phyloP scores from a whole-genome alignment of 2,797 vertebrate species.

The Carduelis carduelis region DNA sequence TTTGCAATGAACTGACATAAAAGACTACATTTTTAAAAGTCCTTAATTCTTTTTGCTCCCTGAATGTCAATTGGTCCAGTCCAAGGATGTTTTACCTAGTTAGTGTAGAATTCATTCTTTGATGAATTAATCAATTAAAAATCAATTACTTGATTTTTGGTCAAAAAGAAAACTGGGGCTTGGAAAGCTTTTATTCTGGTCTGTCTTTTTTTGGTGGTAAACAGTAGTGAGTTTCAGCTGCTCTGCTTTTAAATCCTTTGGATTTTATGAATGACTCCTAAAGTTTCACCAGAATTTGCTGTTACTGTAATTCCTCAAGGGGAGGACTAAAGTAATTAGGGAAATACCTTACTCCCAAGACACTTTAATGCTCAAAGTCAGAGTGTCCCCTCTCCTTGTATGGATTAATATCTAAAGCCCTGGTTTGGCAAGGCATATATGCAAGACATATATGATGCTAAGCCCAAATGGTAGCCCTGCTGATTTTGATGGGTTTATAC shows the following conservation, averaged over 20 bases:
- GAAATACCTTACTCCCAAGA: neutral
- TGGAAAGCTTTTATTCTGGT: neutral
- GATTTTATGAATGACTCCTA: neutral
- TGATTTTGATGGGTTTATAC: neutral
- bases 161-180: neutral
- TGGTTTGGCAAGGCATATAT: neutral
- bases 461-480: neutral
- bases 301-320: neutral
- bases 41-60: constrained; percentile 29
- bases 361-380: neutral
- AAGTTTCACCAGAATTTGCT: neutral
- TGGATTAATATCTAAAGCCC: neutral
- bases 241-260: neutral
- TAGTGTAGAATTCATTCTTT: constrained; percentile 17
- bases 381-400: neutral
- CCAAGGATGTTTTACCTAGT: constrained; percentile 26
- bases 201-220: neutral
- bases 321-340: neutral
- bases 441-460: neutral
- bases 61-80: constrained; percentile 22
- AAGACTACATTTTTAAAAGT: constrained; percentile 49
- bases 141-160: neutral
- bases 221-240: neutral
- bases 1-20: constrained; percentile 34
- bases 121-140: neutral